Base-by-base conservation (phyloP, 2,888 invertebrate species). In the Hoplodrina ambigua region DNA sequence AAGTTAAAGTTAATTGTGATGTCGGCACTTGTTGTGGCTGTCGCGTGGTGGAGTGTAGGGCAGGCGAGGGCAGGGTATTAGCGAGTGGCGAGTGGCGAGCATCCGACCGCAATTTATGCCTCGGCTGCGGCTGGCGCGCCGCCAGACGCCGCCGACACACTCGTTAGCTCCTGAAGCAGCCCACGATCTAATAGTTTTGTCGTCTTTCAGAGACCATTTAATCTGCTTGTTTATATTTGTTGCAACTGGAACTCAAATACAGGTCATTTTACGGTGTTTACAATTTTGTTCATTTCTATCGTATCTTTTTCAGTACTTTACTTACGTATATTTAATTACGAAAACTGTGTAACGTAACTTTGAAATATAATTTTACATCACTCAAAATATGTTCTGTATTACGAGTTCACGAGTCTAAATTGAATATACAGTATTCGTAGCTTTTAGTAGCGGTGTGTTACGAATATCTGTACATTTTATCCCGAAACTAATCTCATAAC, bases 121-220 rank as follows among this genome's bases (percentile, higher is more conserved):
- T 79, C 78, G 78, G 84, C 81, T 80, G 80, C 77, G 83, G 70
- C 87, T 94, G 94, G 94, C 93, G 56, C 41, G 64, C 7, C 50
- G 92, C 94, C 94, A 94, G 89, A 73, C 74, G 79, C 85, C 76
- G 83, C 83, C 88, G 88, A 87, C 90, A 87, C 87, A 90, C 91
- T 93, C 92, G 92, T 94, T 93, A 93, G 90, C 88, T 86, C 86
- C 90, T 81, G 87, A 87, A 89, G 86, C 88, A 88, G 87, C 84
- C 89, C 89, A 85, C 88, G 87, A 91, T 90, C 88, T 93, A 93
- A 94, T 94, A 92, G 92, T 93, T 93, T 91, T 90, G 91, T 89
- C 90, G 90, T 92, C 86, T 90, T 87, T 86, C 82, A 83, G 85
- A 89, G 86, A 90, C 87, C 87, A 88, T 91, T 93, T 90, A 90